These are phyloP conservation scores for Sinopyrophorus schimmeli DNA, from an alignment of 2,888 invertebrate species.

Conservation along the genomic window DNA sequence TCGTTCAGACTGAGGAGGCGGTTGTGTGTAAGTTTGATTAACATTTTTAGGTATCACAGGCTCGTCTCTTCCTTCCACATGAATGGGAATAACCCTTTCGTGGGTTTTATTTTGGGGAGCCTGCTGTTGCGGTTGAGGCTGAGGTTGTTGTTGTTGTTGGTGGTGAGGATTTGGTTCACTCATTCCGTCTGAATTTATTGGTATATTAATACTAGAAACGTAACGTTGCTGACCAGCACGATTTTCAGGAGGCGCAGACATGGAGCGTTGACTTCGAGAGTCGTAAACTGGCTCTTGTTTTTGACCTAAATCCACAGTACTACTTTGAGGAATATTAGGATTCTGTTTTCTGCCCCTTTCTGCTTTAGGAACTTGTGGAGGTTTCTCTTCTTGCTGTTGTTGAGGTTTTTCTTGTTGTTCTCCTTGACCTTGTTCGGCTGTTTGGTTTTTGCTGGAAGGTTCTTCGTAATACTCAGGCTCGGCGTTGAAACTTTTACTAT, in stretches of 20 bases:
- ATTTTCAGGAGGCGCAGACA: conserved; percentile 77
- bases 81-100: conserved; percentile 84
- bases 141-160: conserved; percentile 43
- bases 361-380: conserved; percentile 41
- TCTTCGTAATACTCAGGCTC: conserved; percentile 25
- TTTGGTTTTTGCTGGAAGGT: too few relatives aligned
- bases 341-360: conserved; percentile 42
- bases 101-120: conserved; percentile 55
- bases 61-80: conserved; percentile 82
- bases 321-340: conserved; percentile 58
- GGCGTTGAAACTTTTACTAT: conserved; percentile 32
- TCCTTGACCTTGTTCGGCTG: conserved; percentile 47
- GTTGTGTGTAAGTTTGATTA: conserved; percentile 26
- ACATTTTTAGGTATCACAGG: conserved; percentile 70
- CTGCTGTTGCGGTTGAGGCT: conserved; percentile 33
- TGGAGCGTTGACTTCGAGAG: conserved; percentile 68
- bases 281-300: conserved; percentile 63
- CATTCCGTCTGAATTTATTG: conserved; percentile 39
- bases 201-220: conserved; percentile 52
- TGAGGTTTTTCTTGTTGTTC: conserved; percentile 54
- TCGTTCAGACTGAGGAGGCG: conserved; percentile 43
- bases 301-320: conserved; percentile 79
- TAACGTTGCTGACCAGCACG: conserved; percentile 44
- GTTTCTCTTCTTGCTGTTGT: conserved; percentile 42
- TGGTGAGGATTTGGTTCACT: conserved; percentile 35